Percentiles rank a stretch among this genome's conserved stretches.
These are phyloP conservation scores for Gasterosteus aculeatus DNA, from an alignment of 2,113 vertebrate species.

Conservation along the genomic window DNA sequence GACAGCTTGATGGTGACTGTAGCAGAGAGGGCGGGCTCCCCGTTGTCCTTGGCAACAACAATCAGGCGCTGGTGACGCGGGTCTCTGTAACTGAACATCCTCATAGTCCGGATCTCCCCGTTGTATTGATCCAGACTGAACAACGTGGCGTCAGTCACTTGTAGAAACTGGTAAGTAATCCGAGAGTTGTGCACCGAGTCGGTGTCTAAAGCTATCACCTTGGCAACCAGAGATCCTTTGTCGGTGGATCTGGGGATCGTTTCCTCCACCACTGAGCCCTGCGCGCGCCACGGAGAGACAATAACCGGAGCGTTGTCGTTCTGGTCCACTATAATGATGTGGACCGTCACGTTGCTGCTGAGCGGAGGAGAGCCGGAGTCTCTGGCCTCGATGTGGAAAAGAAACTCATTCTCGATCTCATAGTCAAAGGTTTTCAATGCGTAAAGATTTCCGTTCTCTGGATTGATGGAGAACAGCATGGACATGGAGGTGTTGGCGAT, in stretches of 20 bases:
- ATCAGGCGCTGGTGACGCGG: conserved; percentile 71
- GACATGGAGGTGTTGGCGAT: conserved; percentile 71
- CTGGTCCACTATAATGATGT: too few species aligned
- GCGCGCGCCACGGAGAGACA: too few species aligned
- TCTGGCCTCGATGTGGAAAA: too few species aligned
- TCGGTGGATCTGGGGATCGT: conserved; percentile 74
- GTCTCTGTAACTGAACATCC: conserved; percentile 80
- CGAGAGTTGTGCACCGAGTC: conserved; percentile 81
- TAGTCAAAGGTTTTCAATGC: conserved; percentile 39
- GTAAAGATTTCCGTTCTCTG: conserved; percentile 74
- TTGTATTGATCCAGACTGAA: conserved; percentile 74
- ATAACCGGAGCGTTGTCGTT: too few species aligned
- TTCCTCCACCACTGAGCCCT: too few species aligned
- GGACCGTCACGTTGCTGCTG: too few species aligned
- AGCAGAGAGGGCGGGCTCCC: conserved; percentile 83
- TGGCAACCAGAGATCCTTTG: conserved; percentile 75
- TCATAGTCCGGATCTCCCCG: conserved; percentile 76
- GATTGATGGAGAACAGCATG: conserved; percentile 75
- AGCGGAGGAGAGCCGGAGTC: too few species aligned
- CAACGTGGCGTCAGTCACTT: conserved; percentile 75
- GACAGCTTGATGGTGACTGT: conserved; percentile 84
- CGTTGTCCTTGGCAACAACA: conserved; percentile 78
- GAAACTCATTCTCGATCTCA: too few species aligned
- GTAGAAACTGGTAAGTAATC: conserved; percentile 84
- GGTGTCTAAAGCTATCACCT: conserved; percentile 79